Evolutionary conservation across 2,888 invertebrate species (phyloP).

Genomic region (Tenthredo distinguenda): DNA sequence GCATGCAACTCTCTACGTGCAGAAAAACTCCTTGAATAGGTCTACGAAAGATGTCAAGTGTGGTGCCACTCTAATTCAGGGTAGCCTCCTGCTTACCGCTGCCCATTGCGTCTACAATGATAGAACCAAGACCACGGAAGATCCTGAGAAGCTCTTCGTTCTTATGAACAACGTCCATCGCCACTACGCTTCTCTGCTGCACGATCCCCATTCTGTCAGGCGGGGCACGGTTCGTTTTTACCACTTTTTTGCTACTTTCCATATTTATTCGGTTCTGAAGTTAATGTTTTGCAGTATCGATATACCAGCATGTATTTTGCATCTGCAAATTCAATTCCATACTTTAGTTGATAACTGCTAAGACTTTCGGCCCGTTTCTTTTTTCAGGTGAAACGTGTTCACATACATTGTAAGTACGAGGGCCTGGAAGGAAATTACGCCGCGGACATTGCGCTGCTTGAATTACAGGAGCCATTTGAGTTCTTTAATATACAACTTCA

Average conservation of each 20-base stretch:
- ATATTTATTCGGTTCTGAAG: not conserved
- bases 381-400: constrained; percentile 70
- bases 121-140: constrained; percentile 51
- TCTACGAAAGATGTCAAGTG: constrained; percentile 69
- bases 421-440: constrained; percentile 70
- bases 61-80: constrained; percentile 74
- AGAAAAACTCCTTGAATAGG: constrained; percentile 25
- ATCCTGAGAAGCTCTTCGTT: constrained; percentile 64
- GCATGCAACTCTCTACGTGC: constrained; percentile 74
- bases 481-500: constrained; percentile 72
- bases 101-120: constrained; percentile 77
- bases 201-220: constrained; percentile 63
- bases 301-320: too few relatives aligned
- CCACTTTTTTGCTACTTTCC: not conserved
- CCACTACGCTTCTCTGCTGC: constrained; percentile 66
- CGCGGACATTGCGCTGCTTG: constrained; percentile 72
- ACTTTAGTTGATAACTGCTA: not conserved
- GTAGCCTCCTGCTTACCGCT: constrained; percentile 74
- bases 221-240: constrained; percentile 62
- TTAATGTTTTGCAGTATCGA: not conserved
- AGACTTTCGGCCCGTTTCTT: not conserved
- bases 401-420: constrained; percentile 66
- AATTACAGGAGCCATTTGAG: constrained; percentile 64
- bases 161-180: constrained; percentile 73
- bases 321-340: not conserved